phyloP scores from a whole-genome alignment of 2,888 invertebrate genomes.

The Rhogogaster chlorosoma region DNA sequence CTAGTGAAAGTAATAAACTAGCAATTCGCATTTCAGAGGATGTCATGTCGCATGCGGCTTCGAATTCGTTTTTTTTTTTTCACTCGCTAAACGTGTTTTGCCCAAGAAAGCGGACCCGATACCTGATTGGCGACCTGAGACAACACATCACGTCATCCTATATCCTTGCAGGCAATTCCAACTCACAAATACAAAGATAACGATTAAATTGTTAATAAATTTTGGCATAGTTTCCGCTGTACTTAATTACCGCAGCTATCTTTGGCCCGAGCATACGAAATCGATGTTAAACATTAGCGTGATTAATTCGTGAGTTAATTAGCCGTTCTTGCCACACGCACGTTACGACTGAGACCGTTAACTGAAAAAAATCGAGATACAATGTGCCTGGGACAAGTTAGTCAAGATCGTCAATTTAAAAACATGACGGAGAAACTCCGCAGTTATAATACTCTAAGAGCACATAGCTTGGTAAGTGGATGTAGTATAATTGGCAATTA shows the following conservation, averaged over 20 bases:
- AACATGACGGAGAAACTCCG: slow-evolving; percentile 16
- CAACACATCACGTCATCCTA: slow-evolving; percentile 16
- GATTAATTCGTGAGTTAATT: neutral
- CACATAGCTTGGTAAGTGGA: slow-evolving; percentile 4
- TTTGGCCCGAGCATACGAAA: neutral
- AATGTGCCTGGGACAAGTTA: neutral
- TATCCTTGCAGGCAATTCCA: neutral
- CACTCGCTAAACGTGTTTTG: neutral
- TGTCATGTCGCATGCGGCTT: neutral
- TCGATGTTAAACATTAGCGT: neutral
- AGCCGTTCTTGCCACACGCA: neutral
- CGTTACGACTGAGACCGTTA: neutral
- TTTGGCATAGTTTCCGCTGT: neutral
- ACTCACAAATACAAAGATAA: neutral
- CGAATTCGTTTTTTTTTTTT: neutral
- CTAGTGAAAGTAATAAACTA: slow-evolving; percentile 65
- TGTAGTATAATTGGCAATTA: slow-evolving; percentile 25
- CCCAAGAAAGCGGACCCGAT: slow-evolving; percentile 30
- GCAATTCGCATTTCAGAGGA: slow-evolving; percentile 14
- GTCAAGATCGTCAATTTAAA: slow-evolving; percentile 16
- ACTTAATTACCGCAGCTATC: neutral
- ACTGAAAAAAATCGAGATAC: neutral
- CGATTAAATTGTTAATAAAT: neutral
- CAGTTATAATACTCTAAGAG: neutral
- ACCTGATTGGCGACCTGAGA: neutral